Evolutionary conservation across 2,888 invertebrate genomes (phyloP).

Genomic region (Eulithis prunata): DNA sequence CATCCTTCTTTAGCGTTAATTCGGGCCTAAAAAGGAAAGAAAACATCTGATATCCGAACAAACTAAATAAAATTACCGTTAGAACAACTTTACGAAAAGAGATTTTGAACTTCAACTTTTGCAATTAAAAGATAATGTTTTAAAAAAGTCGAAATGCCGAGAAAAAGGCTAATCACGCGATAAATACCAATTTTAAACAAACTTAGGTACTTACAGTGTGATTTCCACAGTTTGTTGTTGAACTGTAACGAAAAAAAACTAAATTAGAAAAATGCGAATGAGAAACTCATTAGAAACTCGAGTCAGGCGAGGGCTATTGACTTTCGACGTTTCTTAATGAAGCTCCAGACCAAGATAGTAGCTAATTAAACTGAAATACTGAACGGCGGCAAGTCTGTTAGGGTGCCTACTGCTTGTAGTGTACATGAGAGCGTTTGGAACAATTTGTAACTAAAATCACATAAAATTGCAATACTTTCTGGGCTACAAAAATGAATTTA

Average conservation of each 20-base stretch:
- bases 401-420: too few relatives aligned
- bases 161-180: too few relatives aligned
- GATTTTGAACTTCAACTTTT: not conserved
- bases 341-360: slow-evolving; percentile 4
- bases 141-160: too few relatives aligned
- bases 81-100: not conserved
- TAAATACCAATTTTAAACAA: too few relatives aligned
- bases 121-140: too few relatives aligned
- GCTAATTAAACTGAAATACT: slow-evolving; percentile 8
- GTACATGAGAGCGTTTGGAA: not conserved
- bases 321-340: slow-evolving; percentile 10
- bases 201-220: slow-evolving; percentile 66
- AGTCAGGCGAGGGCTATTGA: not conserved
- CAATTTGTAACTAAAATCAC: too few relatives aligned
- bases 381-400: not conserved
- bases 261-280: not conserved
- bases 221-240: slow-evolving; percentile 73
- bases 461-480: too few relatives aligned
- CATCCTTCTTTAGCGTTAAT: slow-evolving; percentile 71
- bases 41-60: not conserved
- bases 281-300: slow-evolving; percentile 18
- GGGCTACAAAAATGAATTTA: too few relatives aligned
- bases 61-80: not conserved
- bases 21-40: slow-evolving; percentile 65
- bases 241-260: slow-evolving; percentile 59